Conservation (phyloP, 2,113 vertebrate genomes). For the Anguilla japonica region DNA sequence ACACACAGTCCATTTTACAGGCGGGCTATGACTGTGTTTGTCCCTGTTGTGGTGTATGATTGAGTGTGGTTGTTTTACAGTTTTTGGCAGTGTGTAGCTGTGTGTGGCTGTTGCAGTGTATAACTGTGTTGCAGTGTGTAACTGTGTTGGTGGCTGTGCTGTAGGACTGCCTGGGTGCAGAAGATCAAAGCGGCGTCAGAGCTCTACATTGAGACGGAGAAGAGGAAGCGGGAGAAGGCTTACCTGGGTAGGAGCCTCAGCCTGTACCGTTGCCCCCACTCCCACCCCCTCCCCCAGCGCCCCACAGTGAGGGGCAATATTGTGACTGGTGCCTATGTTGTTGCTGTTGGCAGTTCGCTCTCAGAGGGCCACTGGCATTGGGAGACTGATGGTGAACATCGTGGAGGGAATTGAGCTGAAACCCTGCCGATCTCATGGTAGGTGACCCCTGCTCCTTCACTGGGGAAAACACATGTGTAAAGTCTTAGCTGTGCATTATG, state of each 20-base stretch:
- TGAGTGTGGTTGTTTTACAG: too few relatives aligned
- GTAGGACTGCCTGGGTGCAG: slow-evolving; percentile 98
- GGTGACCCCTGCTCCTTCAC: slow-evolving; percentile 22
- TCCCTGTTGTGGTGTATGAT: too few relatives aligned
- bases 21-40: too few relatives aligned
- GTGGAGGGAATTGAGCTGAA: slow-evolving; percentile 97
- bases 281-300: too few relatives aligned
- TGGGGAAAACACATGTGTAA: background rate
- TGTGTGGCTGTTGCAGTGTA: background rate
- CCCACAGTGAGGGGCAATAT: too few relatives aligned
- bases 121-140: too few relatives aligned
- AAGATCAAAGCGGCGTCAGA: slow-evolving; percentile 98
- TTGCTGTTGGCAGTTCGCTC: slow-evolving; percentile 78
- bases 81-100: too few relatives aligned
- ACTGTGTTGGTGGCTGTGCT: background rate
- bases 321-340: background rate
- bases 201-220: slow-evolving; percentile 98
- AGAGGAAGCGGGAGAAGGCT: slow-evolving; percentile 97
- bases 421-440: slow-evolving; percentile 94
- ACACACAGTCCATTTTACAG: too few relatives aligned
- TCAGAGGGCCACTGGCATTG: slow-evolving; percentile 95
- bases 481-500: too few relatives aligned
- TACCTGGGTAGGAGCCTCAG: slow-evolving; percentile 80
- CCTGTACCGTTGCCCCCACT: background rate
- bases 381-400: slow-evolving; percentile 96